These are phyloP conservation scores for Pseudopodoces humilis DNA, from an alignment of 2,113 vertebrate genomes.

Conservation along the genomic window DNA sequence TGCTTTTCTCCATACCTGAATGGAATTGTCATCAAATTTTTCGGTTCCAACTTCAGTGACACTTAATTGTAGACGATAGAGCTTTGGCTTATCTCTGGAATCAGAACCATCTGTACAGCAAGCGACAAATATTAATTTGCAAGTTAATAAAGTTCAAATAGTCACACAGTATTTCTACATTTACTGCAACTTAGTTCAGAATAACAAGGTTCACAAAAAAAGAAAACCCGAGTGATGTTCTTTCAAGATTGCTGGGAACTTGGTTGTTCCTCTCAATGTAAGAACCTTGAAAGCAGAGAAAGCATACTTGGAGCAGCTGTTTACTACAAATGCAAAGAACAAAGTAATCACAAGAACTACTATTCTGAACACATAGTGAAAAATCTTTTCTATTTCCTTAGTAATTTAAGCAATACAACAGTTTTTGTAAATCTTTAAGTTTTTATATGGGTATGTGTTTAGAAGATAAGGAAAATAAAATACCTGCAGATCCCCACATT, in stretches of 20 bases:
- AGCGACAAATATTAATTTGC: neutral
- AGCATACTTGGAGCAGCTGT: neutral
- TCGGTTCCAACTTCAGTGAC: conserved; percentile 97
- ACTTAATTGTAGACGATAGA: conserved; percentile 95
- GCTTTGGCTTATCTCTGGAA: conserved; percentile 97
- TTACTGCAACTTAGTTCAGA: neutral
- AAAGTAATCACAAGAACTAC: neutral
- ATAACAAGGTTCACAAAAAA: neutral
- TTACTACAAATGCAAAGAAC: neutral
- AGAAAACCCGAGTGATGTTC: neutral
- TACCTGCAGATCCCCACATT: neutral
- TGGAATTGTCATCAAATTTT: conserved; percentile 89
- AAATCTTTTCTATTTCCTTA: neutral
- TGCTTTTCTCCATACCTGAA: conserved; percentile 82
- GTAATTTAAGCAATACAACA: neutral
- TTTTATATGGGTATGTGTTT: neutral
- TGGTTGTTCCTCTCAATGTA: neutral
- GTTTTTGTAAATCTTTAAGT: neutral
- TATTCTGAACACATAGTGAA: neutral
- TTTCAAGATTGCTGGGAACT: neutral
- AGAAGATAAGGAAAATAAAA: neutral
- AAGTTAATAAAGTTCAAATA: neutral
- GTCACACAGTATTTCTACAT: neutral
- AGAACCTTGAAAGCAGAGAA: neutral
- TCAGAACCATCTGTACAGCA: conserved; percentile 89